Evolutionary conservation across 2,113 vertebrate genomes (phyloP).

Genomic region (Phrynosoma blainvillii): DNA sequence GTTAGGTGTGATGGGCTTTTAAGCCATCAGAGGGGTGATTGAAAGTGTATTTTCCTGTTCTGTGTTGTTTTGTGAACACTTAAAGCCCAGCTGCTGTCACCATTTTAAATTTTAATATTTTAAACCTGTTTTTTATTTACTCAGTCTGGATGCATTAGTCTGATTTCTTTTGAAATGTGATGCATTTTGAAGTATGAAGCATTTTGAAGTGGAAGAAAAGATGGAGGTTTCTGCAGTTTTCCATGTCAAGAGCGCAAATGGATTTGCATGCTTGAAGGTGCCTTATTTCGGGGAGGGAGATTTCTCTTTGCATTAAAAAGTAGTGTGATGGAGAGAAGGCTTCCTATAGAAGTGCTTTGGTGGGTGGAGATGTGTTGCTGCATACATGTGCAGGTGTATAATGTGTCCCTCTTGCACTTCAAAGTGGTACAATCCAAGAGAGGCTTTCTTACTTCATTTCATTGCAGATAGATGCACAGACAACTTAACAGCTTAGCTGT

Average conservation of each 20-base stretch:
- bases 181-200: constrained; percentile 57
- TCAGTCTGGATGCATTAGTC: constrained; percentile 57
- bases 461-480: neutral
- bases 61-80: constrained; percentile 36
- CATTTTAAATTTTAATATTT: constrained; percentile 73
- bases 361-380: too few species aligned
- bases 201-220: neutral
- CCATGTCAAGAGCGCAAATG: too few species aligned
- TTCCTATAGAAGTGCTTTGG: neutral
- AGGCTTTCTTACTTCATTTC: neutral
- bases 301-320: neutral
- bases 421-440: neutral
- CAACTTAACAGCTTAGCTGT: constrained; percentile 35
- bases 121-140: constrained; percentile 74
- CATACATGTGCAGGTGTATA: neutral
- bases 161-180: constrained; percentile 69
- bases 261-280: neutral
- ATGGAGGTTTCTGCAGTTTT: neutral
- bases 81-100: constrained; percentile 65
- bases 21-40: neutral
- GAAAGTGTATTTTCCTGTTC: constrained; percentile 56
- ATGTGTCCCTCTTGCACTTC: neutral
- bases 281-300: too few species aligned
- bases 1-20: neutral
- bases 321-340: neutral